phyloP scores from a whole-genome alignment of 2,113 vertebrate genomes.

The Phylloscopus trochilus region DNA sequence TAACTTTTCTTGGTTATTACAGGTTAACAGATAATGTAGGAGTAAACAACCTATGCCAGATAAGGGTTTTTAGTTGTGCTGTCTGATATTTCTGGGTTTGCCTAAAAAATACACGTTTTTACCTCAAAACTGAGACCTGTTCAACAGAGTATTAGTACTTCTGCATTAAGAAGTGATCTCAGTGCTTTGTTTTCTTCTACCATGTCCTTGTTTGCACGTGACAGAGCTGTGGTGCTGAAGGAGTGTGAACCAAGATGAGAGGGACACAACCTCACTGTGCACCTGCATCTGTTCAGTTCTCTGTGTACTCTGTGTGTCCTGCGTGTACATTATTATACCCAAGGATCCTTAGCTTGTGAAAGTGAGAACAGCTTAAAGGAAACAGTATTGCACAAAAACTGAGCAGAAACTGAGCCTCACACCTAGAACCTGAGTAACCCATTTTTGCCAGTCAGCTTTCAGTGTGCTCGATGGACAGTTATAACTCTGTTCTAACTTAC shows the following conservation, averaged over 20 bases:
- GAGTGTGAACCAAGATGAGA: background rate
- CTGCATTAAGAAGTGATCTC: background rate
- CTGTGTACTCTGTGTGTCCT: background rate
- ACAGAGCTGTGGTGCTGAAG: background rate
- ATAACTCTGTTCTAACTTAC: background rate
- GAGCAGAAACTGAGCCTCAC: background rate
- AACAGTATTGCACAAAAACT: background rate
- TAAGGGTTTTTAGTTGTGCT: background rate
- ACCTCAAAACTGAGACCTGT: background rate
- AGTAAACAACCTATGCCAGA: background rate
- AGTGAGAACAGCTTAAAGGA: background rate
- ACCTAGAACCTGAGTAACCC: too few relatives aligned
- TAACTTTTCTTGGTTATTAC: background rate
- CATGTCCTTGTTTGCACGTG: background rate
- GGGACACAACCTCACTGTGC: background rate
- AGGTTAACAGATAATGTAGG: background rate
- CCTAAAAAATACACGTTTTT: background rate
- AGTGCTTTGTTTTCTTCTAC: background rate
- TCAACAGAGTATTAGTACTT: background rate
- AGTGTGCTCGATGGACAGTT: background rate
- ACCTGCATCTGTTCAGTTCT: background rate
- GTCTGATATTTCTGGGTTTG: background rate
- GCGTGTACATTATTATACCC: rapidly evolving
- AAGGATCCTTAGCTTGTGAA: background rate
- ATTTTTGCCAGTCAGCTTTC: background rate